Evolutionary conservation across 1,140 invertebrate species (phyloP), one percentile per base, ranked within the genome.

Genomic region (Heliconius congener): DNA sequence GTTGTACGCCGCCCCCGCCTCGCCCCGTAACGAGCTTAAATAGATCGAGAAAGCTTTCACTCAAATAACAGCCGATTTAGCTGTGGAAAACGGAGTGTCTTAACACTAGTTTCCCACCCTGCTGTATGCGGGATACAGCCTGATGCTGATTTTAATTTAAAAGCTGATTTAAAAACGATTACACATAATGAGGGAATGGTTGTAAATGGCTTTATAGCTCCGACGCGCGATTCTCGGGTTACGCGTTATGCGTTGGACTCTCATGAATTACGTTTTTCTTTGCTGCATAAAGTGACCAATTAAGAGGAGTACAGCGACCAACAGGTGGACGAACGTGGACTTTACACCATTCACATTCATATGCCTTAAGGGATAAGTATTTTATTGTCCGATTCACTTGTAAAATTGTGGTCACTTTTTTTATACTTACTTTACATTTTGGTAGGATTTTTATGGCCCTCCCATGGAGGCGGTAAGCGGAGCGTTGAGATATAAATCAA

Each of bases 401-500:
- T 66, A 66, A 27, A 66, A 66, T 30, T 27, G 23, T 66, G 60
- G 78, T 74, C 75, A 42, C 39, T 79, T n/a, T 50, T 23, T 74
- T 75, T 83, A 83, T 77, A 77, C 79, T 73, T 83, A 77, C 81
- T 73, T 83, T 86, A 83, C 85, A 86, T 88, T 91, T 91, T 80
- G 85, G 88, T 87, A 85, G 84, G 84, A 84, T 87, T 91, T 90
- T 90, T 93, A 91, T 88, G 81, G 90, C 86, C 92, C 91, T 90
- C 90, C 91, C 92, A 91, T 90, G 91, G 87, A 86, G 90, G 82
- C 83, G 88, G 82, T 82, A 90, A 92, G 82, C 91, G 86, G 87
- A 94, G 84, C 92, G 91, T 90, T 86, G 86, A 93, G 91, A 93
- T 94, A 94, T 94, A 94, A 94, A 94, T 94, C 93, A 94, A 92